Evolutionary conservation across 2,797 vertebrate species (phyloP), one percentile per base, ranked within the genome.

Genomic region (Brotogeris chrysoptera): DNA sequence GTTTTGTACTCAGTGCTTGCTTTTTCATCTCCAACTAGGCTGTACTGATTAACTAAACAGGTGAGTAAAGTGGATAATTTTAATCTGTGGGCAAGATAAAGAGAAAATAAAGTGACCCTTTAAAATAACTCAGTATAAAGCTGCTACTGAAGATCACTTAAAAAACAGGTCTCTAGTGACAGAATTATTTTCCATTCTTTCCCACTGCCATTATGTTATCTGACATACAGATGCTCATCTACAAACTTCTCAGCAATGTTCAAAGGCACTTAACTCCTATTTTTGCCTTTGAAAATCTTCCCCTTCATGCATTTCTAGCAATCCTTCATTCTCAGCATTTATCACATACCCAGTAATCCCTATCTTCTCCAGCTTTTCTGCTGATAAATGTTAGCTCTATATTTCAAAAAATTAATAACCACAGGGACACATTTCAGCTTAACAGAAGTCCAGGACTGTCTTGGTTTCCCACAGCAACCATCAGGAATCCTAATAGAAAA

Each of bases 381-480:
- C 53, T 89, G 80, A 65, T 60, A 94, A 92, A 57, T 8, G n/a
- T 82, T 74, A 87, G 57, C 24, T n/a, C 19, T 61, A 10, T 83
- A 80, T 86, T 93, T 86, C 0, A 95, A 85, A 93, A 86, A 86
- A 92, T 65, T 92, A 89, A 90, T 92, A 94, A 91, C 52, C 53
- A 79, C 46, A 65, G 86, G 65, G 84, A 63, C 73, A 83, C 15
- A 55, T 80, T 95, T 94, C 76, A 68, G 27, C 69, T 85, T 78
- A 82, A 70, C 43, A 81, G 80, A 80, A 91, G n/a, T 66, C 91
- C 36, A 73, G 66, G 50, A 66, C 76, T 79, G 36, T 83, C 85
- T 91, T 88, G 44, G 39, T 92, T 96, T 96, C 92, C 63, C 70
- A 84, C 46, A 88, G 84, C 79, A 96, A 69, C 65, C 76, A 69